Percentiles rank a stretch among this genome's conserved stretches.
Conservation (phyloP, 2,888 invertebrate species). For the Masnerella sp. region DNA sequence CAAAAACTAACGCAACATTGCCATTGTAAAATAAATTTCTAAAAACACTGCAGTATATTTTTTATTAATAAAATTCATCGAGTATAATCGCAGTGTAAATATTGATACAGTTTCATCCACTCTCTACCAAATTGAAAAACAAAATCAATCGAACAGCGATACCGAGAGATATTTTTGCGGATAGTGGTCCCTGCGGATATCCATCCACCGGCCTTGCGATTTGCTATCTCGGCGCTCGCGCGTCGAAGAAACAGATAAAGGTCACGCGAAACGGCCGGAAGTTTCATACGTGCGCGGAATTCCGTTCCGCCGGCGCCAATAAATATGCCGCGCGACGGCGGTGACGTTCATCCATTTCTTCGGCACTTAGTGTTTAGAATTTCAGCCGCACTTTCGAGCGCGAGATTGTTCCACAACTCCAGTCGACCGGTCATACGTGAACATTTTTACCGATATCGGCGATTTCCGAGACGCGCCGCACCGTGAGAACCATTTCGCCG, state of each 20-base stretch:
- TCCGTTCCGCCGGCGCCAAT: conserved; percentile 31
- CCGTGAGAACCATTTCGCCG: no score
- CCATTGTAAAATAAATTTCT: no score
- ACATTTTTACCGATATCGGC: background rate
- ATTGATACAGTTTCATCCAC: no score
- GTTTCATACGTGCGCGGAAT: conserved; percentile 70
- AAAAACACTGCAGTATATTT: no score
- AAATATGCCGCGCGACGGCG: conserved; percentile 30
- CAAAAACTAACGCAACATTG: no score
- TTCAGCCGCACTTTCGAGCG: background rate
- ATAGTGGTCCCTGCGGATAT: conserved; percentile 66
- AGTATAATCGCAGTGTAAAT: no score
- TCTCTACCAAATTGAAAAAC: no score
- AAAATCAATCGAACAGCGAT: no score
- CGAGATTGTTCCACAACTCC: conserved; percentile 1
- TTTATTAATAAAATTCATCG: no score
- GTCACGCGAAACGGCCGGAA: conserved; percentile 69
- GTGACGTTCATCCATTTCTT: conserved; percentile 42
- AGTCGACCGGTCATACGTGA: background rate
- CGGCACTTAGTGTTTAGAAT: conserved; percentile 23
- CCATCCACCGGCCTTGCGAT: conserved; percentile 64
- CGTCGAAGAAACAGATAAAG: conserved; percentile 71
- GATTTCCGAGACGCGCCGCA: no score
- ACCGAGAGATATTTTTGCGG: background rate
- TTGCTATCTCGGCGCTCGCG: conserved; percentile 72